Base-by-base conservation (phyloP, 2,113 vertebrate species). In the Otolemur garnettii region DNA sequence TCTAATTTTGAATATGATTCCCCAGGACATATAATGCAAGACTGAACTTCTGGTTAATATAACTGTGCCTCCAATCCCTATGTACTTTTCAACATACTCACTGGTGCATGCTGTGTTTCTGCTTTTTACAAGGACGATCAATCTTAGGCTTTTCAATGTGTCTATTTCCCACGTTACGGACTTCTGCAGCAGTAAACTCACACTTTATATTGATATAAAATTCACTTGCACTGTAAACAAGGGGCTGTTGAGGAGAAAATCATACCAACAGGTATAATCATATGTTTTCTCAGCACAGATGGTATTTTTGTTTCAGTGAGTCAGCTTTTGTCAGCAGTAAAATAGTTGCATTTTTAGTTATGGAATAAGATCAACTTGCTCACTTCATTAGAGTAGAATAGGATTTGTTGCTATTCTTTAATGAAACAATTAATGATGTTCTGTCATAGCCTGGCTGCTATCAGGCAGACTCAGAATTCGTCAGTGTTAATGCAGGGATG, bases 181-280 rank as follows among this genome's bases (percentile, higher is more conserved):
- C 95, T 96, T 75, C 84, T 68, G 77, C 75, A 62, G 97, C 94
- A 95, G 88, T 97, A 95, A 98, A 95, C 90, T 96, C 95, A 96
- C 68, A 97, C 90, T 94, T 98, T 96, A 95, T 96, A 91, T 96
- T 2, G 24, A 96, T 92, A 96, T 96, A 97, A 97, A 98, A 97
- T 95, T 87, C 95, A 97, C 92, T 96, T 96, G 93, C 97, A 86
- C 93, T 95, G 95, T 97, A 94, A 97, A 97, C 95, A 97, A 96
- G 95, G 81, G 89, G 74, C 81, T 96, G 90, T 89, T 94, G 97
- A 96, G 87, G 90, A 96, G 95, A 91, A 96, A 96, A 95, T 75
- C 92, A 84, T 71, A 94, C 57, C 66, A 97, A 94, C 93, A 95
- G 96, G 96, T 95, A 95, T 50, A 50, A 50, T 50, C 45, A 50